Percentiles rank a stretch among this genome's conserved stretches.
Evolutionary conservation across 2,113 vertebrate genomes (phyloP).

Genomic region (Equus przewalskii): DNA sequence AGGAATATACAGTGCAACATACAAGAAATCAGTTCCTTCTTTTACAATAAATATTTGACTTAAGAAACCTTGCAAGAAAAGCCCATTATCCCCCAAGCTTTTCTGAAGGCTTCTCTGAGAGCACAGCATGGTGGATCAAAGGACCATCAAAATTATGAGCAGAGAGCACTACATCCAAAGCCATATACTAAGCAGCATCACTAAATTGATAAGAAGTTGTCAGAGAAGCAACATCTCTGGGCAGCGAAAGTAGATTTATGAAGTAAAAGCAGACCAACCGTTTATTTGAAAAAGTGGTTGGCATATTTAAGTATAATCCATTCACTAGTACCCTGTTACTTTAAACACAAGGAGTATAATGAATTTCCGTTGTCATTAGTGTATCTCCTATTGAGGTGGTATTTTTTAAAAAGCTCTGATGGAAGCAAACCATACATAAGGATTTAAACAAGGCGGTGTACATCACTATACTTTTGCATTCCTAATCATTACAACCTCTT

Average conservation of each 20-base stretch:
- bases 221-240: constrained; percentile 76
- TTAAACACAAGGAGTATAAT: constrained; percentile 70
- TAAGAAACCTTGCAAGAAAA: constrained; percentile 65
- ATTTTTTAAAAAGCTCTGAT: constrained; percentile 68
- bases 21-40: constrained; percentile 60
- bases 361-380: constrained; percentile 58
- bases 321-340: constrained; percentile 45
- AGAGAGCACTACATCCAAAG: constrained; percentile 77
- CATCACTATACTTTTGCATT: constrained; percentile 64
- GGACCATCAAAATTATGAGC: constrained; percentile 61
- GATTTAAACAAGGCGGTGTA: constrained; percentile 71
- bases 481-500: constrained; percentile 67
- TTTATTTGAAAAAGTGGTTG: constrained; percentile 64
- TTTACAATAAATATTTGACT: constrained; percentile 53
- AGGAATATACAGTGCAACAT: constrained; percentile 55
- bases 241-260: constrained; percentile 75
- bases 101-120: constrained; percentile 58
- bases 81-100: constrained; percentile 40
- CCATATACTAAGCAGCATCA: constrained; percentile 71
- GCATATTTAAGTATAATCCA: constrained; percentile 74
- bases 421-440: constrained; percentile 62
- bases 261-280: constrained; percentile 80
- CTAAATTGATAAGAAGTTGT: constrained; percentile 74
- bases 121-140: background rate
- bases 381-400: constrained; percentile 46